Percentiles rank a stretch among this genome's conserved stretches.
phyloP scores from a whole-genome alignment of 2,797 vertebrate species.

The Pangasius mekongensis region DNA sequence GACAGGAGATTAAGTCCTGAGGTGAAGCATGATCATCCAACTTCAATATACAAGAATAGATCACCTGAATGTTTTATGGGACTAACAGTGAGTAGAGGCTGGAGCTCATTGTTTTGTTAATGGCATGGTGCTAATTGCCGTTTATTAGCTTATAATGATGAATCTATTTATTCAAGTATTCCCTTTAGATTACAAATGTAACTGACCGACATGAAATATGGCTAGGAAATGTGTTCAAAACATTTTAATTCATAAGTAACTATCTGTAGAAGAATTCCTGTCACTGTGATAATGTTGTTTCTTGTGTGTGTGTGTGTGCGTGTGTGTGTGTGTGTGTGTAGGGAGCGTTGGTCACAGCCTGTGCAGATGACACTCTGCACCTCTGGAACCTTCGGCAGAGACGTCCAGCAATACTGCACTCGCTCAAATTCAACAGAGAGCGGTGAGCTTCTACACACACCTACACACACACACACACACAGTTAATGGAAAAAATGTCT shows the following conservation, averaged over 20 bases:
- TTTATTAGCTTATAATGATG: conserved; percentile 17
- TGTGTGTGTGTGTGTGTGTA: conserved; percentile 58
- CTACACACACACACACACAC: conserved; percentile 14
- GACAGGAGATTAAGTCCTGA: not conserved
- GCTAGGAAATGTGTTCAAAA: not conserved
- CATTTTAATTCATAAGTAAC: not conserved
- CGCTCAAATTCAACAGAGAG: conserved; percentile 98
- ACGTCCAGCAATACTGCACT: conserved; percentile 92
- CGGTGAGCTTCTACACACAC: conserved; percentile 76
- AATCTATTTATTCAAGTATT: not conserved
- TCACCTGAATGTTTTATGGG: conserved; percentile 25
- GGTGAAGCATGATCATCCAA: not conserved
- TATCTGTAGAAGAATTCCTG: not conserved
- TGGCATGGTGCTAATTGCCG: not conserved
- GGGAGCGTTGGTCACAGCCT: conserved; percentile 95
- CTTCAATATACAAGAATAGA: conserved; percentile 9
- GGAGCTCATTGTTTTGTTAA: conserved; percentile 15
- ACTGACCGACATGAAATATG: not conserved
- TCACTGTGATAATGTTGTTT: not conserved
- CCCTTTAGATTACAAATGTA: not conserved
- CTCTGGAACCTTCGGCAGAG: conserved; percentile 98
- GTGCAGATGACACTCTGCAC: conserved; percentile 94
- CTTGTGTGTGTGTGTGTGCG: not conserved
- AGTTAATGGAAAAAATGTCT: not conserved
- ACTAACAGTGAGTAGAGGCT: not conserved